Percentiles rank a stretch among this genome's conserved stretches.
phyloP scores from a whole-genome alignment of 2,888 invertebrate species.

The Pristionchus japonicus region DNA sequence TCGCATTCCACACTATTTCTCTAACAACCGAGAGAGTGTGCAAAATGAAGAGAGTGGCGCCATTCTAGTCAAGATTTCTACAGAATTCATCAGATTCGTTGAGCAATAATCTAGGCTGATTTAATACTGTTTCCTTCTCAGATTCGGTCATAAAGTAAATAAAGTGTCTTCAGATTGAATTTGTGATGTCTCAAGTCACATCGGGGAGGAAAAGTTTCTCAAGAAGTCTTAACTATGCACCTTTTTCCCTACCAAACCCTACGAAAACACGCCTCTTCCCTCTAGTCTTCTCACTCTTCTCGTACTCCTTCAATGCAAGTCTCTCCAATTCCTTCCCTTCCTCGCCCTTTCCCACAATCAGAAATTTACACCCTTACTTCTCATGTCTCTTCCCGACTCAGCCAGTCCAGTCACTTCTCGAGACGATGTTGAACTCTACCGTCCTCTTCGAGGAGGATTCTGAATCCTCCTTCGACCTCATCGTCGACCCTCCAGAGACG shows the following conservation, averaged over 20 bases:
- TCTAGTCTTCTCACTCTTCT: constrained; percentile 4
- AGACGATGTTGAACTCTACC: background rate
- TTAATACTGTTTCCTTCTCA: background rate
- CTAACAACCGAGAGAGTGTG: constrained; percentile 13
- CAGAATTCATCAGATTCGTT: background rate
- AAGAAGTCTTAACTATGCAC: background rate
- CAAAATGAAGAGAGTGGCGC: background rate
- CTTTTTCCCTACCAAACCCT: background rate
- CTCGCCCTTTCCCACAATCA: constrained; percentile 4
- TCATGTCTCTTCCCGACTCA: background rate
- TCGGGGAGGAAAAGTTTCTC: background rate
- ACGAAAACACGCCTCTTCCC: background rate
- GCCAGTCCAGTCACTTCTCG: background rate
- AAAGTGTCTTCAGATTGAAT: background rate
- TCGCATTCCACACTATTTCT: background rate
- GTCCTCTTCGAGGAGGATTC: background rate
- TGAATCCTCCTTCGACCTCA: background rate
- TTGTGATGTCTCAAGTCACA: background rate
- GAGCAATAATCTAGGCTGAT: constrained; percentile 32
- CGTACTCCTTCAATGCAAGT: background rate
- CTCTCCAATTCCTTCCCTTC: background rate
- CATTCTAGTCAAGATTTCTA: constrained; percentile 21
- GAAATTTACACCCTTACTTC: constrained; percentile 10
- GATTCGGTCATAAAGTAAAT: constrained; percentile 1
- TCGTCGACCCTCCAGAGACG: background rate